Base-by-base conservation (phyloP, 1,140 invertebrate species). In the Psix sp. region DNA sequence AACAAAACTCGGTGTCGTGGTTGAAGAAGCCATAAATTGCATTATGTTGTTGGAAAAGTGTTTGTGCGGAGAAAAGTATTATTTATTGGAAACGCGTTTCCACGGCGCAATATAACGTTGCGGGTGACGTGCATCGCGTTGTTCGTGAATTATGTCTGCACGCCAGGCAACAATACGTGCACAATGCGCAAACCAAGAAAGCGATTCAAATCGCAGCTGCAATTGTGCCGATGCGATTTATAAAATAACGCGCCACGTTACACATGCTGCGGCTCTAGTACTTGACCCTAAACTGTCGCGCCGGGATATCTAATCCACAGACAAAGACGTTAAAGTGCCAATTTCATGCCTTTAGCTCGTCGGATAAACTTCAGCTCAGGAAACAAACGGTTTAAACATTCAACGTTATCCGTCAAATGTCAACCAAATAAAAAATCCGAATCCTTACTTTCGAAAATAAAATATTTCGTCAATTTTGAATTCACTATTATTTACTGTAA, bases 271-370 rank as follows among this genome's bases (percentile, higher is more conserved):
- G 36, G 57, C 45, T 49, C 42, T 14, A 26, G 45, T 21, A 52
- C 63, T 67, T 67, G 63, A 67, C 63, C 63, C 63, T 67, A 67
- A 67, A 67, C 43, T 42, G 48, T 49, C 62, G 49, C 60, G 46
- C 49, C 43, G 26, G 40, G 42, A 56, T n/a, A n/a, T 66, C 62
- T 66, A 56, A 67, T 67, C 35, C 63, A 15, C 24, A 36, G 39
- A 63, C 48, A 49, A 67, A 67, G 52, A 67, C 38, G 63, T 66
- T 56, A 40, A 66, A 56, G 40, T 54, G 36, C 43, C 45, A 67
- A 67, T 67, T 67, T 57, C 63, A 57, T 43, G 63, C 18, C 39
- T 11, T 33, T 11, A 20, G 13, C 17, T 15, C 18, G 14, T n/a
- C n/a, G n/a, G n/a, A n/a, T n/a, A n/a, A n/a, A n/a, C n/a, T n/a